A percentile compares a stretch with the other conserved stretches of the same genome.
These are phyloP conservation scores for Therioaphis trifolii DNA, from an alignment of 2,888 invertebrate species.

Conservation along the genomic window DNA sequence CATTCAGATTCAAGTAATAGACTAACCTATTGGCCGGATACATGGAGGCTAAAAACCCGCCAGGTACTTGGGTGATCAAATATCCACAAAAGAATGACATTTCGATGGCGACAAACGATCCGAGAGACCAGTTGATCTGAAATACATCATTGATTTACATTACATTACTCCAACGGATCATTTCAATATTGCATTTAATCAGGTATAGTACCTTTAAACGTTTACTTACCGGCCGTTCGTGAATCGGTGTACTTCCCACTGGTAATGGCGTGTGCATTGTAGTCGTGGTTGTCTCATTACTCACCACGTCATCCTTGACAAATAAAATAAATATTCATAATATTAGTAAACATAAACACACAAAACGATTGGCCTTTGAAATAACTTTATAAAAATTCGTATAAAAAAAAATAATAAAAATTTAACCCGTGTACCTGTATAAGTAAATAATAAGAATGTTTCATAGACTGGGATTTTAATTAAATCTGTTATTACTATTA, in stretches of 20 bases:
- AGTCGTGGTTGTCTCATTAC: not conserved
- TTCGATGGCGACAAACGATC: slow-evolving; percentile 87
- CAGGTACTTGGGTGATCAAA: slow-evolving; percentile 97
- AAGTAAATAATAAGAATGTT: no score
- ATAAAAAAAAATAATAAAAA: no score
- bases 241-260: slow-evolving; percentile 26
- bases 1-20: no score
- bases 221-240: slow-evolving; percentile 48
- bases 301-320: not conserved
- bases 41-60: slow-evolving; percentile 96
- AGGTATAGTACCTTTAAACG: no score
- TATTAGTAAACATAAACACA: no score
- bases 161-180: not conserved
- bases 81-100: slow-evolving; percentile 99
- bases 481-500: no score
- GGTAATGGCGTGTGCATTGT: slow-evolving; percentile 12
- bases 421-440: no score
- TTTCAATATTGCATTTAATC: not conserved
- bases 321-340: no score
- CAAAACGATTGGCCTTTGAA: no score
- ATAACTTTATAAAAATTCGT: no score
- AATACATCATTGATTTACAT: no score
- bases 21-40: slow-evolving; percentile 91
- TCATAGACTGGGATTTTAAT: no score
- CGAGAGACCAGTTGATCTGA: slow-evolving; percentile 83